Evolutionary conservation across 2,888 invertebrate species (phyloP).

Genomic region (Ischnura elegans): DNA sequence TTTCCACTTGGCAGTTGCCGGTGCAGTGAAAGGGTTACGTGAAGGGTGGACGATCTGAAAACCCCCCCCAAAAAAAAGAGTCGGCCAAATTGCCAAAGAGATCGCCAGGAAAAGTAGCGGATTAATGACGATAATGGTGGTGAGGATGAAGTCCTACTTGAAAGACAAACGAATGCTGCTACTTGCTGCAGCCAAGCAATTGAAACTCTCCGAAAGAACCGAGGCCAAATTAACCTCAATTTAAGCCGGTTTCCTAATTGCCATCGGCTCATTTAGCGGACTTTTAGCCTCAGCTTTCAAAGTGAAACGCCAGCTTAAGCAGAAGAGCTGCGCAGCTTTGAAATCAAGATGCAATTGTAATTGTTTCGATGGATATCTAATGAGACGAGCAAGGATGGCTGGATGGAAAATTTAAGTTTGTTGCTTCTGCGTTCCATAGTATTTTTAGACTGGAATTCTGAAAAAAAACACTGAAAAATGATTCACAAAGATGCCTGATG

Average conservation of each 20-base stretch:
- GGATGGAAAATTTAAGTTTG: no score
- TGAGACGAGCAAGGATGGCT: background rate
- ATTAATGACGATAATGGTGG: conserved; percentile 30
- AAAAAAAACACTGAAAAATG: no score
- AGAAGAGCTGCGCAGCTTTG: background rate
- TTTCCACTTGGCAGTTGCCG: conserved; percentile 41
- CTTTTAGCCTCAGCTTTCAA: background rate
- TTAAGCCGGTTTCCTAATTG: background rate
- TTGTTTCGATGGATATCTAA: background rate
- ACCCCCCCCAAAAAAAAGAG: conserved; percentile 18
- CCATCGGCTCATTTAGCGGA: background rate
- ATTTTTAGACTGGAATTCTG: no score
- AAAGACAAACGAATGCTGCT: background rate
- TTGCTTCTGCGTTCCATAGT: no score
- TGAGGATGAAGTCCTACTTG: background rate
- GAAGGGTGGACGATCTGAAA: background rate
- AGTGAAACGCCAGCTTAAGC: background rate
- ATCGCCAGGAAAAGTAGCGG: conserved; percentile 29
- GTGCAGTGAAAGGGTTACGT: background rate
- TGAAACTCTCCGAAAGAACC: background rate
- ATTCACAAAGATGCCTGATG: no score
- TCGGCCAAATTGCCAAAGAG: conserved; percentile 46
- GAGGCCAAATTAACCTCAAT: background rate
- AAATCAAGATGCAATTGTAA: background rate
- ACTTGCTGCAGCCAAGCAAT: background rate